phyloP scores from a whole-genome alignment of 2,113 vertebrate genomes.

The Apistogramma diplotaenia region DNA sequence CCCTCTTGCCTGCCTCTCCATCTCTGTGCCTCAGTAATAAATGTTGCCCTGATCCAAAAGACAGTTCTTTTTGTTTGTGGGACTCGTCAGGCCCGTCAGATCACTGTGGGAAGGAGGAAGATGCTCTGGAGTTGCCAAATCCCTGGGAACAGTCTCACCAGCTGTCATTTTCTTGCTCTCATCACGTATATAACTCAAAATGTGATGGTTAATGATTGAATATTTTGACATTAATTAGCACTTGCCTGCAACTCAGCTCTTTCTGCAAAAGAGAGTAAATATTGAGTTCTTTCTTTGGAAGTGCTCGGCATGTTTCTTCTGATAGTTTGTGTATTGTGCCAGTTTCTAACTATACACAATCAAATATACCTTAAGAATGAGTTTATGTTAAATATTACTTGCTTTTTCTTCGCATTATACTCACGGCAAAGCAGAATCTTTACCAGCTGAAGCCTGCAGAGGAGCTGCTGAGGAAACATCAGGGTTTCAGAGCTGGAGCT shows the following conservation, averaged over 20 bases:
- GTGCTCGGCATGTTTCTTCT: background rate
- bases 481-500: background rate
- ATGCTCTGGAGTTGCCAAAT: constrained; percentile 23
- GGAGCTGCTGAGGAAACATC: background rate
- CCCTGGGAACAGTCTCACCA: constrained; percentile 31
- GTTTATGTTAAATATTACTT: background rate
- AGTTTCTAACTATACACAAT: background rate
- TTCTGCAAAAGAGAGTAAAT: background rate
- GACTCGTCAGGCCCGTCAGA: constrained; percentile 36
- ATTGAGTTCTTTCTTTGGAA: background rate
- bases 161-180: constrained; percentile 42
- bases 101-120: constrained; percentile 48
- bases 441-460: background rate
- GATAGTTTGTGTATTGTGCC: background rate
- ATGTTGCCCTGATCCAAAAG: constrained; percentile 55
- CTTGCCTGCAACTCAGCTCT: background rate
- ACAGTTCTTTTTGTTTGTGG: constrained; percentile 49
- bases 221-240: constrained; percentile 34
- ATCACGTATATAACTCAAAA: constrained; percentile 7
- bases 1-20: background rate
- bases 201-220: constrained; percentile 34
- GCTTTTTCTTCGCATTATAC: background rate
- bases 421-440: background rate
- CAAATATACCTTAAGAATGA: background rate
- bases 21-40: constrained; percentile 41